Evolutionary conservation across 1,140 invertebrate species (phyloP).

Genomic region (Aphelinus atriplicis): DNA sequence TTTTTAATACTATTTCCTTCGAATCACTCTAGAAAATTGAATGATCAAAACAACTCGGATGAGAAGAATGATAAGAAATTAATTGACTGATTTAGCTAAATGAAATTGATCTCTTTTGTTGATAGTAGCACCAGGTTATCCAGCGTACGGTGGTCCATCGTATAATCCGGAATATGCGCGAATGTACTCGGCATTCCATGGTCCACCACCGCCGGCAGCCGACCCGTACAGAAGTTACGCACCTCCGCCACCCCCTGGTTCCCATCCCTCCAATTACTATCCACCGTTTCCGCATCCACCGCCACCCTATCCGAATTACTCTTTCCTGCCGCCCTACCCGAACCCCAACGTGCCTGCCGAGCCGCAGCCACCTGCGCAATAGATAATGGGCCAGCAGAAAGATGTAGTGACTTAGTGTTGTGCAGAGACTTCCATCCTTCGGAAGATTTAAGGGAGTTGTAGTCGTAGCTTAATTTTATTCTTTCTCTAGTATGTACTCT

Average conservation of each 20-base stretch:
- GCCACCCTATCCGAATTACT: constrained; percentile 65
- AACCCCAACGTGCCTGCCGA: constrained; percentile 62
- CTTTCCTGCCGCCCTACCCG: constrained; percentile 60
- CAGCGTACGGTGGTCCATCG: constrained; percentile 57
- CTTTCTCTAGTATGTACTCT: too few species aligned
- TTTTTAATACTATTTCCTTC: too few species aligned
- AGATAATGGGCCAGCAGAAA: constrained; percentile 26
- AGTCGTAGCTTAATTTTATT: too few species aligned
- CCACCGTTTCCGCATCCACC: constrained; percentile 62
- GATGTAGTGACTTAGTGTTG: too few species aligned
- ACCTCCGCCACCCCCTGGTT: constrained; percentile 50
- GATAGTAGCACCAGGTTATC: constrained; percentile 59
- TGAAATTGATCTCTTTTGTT: constrained; percentile 10
- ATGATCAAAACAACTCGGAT: too few species aligned
- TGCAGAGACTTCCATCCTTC: too few species aligned
- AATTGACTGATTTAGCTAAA: neutral
- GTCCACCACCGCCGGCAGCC: constrained; percentile 56
- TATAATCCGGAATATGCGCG: constrained; percentile 64
- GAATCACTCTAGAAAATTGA: constrained; percentile 3
- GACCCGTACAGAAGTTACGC: constrained; percentile 63
- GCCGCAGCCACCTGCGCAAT: constrained; percentile 61
- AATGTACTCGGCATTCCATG: constrained; percentile 66
- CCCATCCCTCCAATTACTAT: constrained; percentile 61
- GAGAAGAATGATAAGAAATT: too few species aligned
- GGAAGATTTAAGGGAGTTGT: too few species aligned